Percentiles rank a stretch among this genome's conserved stretches.
phyloP scores from a whole-genome alignment of 2,113 vertebrate genomes.

The Aix galericulata region DNA sequence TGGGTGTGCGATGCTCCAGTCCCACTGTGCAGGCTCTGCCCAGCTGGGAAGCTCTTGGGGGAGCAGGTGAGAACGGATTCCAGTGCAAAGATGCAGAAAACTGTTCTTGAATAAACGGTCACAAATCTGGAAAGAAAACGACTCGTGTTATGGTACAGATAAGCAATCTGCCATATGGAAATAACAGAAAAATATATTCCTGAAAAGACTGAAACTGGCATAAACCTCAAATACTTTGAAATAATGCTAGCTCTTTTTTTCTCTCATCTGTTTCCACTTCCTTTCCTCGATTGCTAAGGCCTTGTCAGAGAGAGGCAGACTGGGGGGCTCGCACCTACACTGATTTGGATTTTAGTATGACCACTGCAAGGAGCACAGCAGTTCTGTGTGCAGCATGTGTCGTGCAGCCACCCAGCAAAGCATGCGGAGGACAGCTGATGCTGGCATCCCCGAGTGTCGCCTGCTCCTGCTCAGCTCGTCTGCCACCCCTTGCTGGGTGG shows the following conservation, averaged over 20 bases:
- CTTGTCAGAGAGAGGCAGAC: neutral
- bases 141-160: neutral
- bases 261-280: neutral
- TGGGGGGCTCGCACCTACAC: neutral
- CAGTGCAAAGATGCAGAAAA: neutral
- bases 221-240: neutral
- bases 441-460: too few species aligned
- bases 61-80: neutral
- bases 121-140: neutral
- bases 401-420: too few species aligned
- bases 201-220: neutral
- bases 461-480: neutral
- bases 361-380: too few species aligned
- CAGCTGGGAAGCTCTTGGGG: neutral
- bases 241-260: neutral
- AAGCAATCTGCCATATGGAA: neutral
- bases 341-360: rapidly evolving
- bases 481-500: too few species aligned
- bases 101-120: neutral
- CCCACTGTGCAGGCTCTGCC: neutral
- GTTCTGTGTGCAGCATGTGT: too few species aligned
- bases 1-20: rapidly evolving
- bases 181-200: neutral
- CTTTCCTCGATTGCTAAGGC: neutral
- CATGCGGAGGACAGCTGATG: too few species aligned